A percentile compares a stretch with the other conserved stretches of the same genome.
Evolutionary conservation across 2,888 invertebrate genomes (phyloP).

Genomic region (Rhopalosiphum nymphaeae): DNA sequence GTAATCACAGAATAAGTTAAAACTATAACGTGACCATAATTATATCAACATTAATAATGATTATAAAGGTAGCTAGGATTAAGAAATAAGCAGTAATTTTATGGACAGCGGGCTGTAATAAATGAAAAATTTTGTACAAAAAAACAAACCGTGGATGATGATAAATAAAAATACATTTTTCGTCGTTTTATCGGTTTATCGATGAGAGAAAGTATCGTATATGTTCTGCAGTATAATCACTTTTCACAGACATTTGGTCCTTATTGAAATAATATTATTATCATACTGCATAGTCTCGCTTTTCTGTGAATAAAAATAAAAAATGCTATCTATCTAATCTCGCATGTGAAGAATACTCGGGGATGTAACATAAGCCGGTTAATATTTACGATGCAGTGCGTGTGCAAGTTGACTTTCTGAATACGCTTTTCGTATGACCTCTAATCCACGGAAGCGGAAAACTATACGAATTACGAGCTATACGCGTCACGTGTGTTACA

Average conservation of each 20-base stretch:
- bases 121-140: not conserved
- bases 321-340: not conserved
- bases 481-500: not conserved
- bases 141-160: not conserved
- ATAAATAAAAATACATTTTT: not conserved
- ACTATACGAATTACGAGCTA: not conserved
- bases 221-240: not conserved
- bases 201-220: not conserved
- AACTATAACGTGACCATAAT: not conserved
- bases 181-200: not conserved
- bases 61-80: not conserved
- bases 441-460: not conserved
- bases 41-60: not conserved
- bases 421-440: constrained; percentile 3
- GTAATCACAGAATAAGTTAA: not conserved
- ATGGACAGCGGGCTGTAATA: not conserved
- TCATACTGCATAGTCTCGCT: not conserved
- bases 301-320: not conserved
- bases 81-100: not conserved
- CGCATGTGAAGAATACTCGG: not conserved
- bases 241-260: not conserved
- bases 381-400: not conserved
- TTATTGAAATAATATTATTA: not conserved
- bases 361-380: not conserved
- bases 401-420: not conserved